Conservation (phyloP, 2,113 vertebrate genomes). For the Phrynosoma blainvillii region DNA sequence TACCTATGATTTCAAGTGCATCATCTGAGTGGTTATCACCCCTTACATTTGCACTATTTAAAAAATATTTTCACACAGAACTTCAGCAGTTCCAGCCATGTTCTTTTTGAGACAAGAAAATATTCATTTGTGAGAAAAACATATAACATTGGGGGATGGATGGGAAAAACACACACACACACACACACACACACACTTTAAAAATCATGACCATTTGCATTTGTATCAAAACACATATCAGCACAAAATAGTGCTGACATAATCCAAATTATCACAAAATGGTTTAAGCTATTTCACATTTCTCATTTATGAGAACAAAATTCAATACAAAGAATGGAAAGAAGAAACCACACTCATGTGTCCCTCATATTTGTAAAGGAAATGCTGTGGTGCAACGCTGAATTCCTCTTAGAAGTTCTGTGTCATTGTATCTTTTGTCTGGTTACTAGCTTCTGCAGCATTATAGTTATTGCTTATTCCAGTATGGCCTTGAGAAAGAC, state of each 20-base stretch:
- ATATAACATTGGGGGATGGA: not conserved
- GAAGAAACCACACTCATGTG: not conserved
- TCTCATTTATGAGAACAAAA: conserved; percentile 25
- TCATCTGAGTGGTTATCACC: not conserved
- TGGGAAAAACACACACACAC: too few species aligned
- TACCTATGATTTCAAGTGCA: not conserved
- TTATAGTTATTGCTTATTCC: conserved; percentile 70
- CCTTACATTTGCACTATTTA: not conserved
- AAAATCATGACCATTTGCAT: not conserved
- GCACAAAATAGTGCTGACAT: not conserved
- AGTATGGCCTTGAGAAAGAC: conserved; percentile 33
- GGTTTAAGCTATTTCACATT: conserved; percentile 13
- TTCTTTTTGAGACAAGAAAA: conserved; percentile 1
- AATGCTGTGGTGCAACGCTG: conserved; percentile 60
- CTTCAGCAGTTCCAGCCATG: not conserved
- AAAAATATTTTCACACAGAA: not conserved
- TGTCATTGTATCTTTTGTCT: conserved; percentile 68
- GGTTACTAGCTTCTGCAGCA: conserved; percentile 67
- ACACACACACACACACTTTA: too few species aligned
- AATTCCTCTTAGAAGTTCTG: conserved; percentile 67
- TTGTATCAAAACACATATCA: not conserved
- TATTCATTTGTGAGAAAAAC: not conserved
- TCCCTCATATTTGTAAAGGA: not conserved
- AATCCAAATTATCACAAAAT: not conserved
- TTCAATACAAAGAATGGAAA: conserved; percentile 17